phyloP scores from a whole-genome alignment of 1,140 invertebrate genomes.

The Phthorimaea operculella region DNA sequence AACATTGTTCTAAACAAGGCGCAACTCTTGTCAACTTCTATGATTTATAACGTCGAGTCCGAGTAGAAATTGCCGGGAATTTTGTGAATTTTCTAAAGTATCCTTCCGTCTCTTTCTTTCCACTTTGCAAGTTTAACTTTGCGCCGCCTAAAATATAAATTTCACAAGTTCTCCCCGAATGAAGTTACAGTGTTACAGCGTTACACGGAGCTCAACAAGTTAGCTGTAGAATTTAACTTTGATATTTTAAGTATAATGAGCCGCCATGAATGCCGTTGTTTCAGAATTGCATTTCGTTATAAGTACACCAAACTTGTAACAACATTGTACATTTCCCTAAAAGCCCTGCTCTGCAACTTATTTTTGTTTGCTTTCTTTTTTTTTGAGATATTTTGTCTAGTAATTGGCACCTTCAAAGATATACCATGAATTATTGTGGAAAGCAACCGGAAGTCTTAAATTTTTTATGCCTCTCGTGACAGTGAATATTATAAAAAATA shows the following conservation, averaged over 20 bases:
- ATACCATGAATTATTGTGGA: no score
- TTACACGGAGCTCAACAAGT: slow-evolving; percentile 38
- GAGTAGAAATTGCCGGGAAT: slow-evolving; percentile 44
- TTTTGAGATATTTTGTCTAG: no score
- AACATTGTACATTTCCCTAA: no score
- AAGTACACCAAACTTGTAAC: not conserved
- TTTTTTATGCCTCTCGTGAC: no score
- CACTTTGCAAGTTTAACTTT: slow-evolving; percentile 50
- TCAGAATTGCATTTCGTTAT: not conserved
- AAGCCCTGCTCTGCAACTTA: no score
- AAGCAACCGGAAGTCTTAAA: no score
- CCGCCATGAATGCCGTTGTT: not conserved
- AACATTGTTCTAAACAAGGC: slow-evolving; percentile 32
- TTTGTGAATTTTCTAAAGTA: slow-evolving; percentile 59
- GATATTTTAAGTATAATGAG: not conserved
- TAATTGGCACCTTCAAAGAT: no score
- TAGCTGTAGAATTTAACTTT: slow-evolving; percentile 29
- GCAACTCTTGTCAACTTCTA: slow-evolving; percentile 45
- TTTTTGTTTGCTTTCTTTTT: no score
- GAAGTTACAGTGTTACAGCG: slow-evolving; percentile 40
- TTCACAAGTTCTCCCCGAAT: slow-evolving; percentile 47
- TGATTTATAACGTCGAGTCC: slow-evolving; percentile 51
- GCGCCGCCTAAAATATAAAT: slow-evolving; percentile 57
- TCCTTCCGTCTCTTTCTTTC: slow-evolving; percentile 35
- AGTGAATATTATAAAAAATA: no score